A percentile compares a stretch with the other conserved stretches of the same genome.
phyloP scores from a whole-genome alignment of 2,113 vertebrate species.

The Nicator chloris region DNA sequence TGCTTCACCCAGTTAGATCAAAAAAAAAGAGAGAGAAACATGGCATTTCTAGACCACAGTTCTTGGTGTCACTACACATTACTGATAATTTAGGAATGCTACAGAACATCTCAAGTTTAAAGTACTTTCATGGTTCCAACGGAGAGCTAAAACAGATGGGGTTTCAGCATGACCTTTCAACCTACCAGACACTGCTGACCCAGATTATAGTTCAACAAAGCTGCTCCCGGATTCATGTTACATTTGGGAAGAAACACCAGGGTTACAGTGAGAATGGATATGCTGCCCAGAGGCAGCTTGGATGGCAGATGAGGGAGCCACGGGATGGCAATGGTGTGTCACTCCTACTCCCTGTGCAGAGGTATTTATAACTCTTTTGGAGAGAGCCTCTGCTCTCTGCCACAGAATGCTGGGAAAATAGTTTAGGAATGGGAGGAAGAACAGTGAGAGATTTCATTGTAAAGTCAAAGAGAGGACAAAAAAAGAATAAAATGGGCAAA shows the following conservation, averaged over 20 bases:
- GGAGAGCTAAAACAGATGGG: constrained; percentile 64
- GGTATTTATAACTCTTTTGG: background rate
- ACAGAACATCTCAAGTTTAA: constrained; percentile 63
- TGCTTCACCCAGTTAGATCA: constrained; percentile 8
- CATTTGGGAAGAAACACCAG: background rate
- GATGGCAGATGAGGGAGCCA: background rate
- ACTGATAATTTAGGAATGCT: constrained; percentile 54
- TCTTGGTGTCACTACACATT: constrained; percentile 69
- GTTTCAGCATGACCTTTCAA: constrained; percentile 59
- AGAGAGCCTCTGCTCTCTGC: background rate
- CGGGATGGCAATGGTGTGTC: background rate
- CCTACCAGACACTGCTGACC: constrained; percentile 40
- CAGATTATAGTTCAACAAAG: constrained; percentile 48
- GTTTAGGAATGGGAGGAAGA: background rate
- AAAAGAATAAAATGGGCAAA: background rate
- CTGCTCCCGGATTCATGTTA: constrained; percentile 49
- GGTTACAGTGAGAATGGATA: background rate
- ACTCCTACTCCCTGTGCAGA: background rate
- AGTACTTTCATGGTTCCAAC: constrained; percentile 52
- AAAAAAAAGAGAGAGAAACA: background rate
- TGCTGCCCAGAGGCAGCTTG: background rate
- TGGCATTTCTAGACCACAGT: constrained; percentile 54
- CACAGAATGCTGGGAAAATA: background rate
- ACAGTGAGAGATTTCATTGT: background rate
- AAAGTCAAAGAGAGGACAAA: background rate